Percentiles rank a stretch among this genome's conserved stretches.
Conservation (phyloP, 2,113 vertebrate genomes). For the Clarias macrocephalus region DNA sequence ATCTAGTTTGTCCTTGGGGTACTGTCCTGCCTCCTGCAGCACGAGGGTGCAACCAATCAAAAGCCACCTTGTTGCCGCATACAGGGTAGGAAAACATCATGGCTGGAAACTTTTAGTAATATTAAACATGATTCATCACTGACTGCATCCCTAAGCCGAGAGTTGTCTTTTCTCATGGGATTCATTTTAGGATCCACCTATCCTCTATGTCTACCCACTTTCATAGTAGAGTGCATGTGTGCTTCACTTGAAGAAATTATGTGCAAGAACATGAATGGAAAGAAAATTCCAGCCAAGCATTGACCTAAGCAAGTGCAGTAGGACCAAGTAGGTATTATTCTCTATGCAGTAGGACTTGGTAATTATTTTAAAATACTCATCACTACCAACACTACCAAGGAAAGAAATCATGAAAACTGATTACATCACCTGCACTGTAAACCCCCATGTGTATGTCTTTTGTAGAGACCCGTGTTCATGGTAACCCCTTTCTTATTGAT, state of each 20-base stretch:
- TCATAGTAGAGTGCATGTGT: not conserved
- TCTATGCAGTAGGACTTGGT: not conserved
- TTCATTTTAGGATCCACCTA: not conserved
- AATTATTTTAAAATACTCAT: not conserved
- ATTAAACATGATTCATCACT: not conserved
- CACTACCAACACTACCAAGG: not conserved
- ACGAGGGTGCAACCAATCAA: constrained; percentile 22
- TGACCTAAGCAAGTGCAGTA: not conserved
- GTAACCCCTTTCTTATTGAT: no score
- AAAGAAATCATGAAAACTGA: no score
- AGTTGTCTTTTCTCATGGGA: constrained; percentile 20
- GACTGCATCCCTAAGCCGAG: constrained; percentile 3
- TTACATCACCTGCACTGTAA: no score
- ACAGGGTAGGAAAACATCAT: constrained; percentile 22
- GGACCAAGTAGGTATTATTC: not conserved
- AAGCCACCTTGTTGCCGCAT: constrained; percentile 2
- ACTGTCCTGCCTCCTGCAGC: constrained; percentile 2
- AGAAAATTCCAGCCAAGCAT: not conserved
- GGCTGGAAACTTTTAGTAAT: constrained; percentile 31
- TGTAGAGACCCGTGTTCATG: no score
- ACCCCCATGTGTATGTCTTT: no score
- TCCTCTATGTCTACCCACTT: not conserved
- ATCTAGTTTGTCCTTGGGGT: constrained; percentile 15
- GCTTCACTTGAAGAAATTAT: not conserved
- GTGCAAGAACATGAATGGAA: not conserved